Evolutionary conservation across 2,113 vertebrate genomes (phyloP).

Genomic region (Anseranas semipalmata): DNA sequence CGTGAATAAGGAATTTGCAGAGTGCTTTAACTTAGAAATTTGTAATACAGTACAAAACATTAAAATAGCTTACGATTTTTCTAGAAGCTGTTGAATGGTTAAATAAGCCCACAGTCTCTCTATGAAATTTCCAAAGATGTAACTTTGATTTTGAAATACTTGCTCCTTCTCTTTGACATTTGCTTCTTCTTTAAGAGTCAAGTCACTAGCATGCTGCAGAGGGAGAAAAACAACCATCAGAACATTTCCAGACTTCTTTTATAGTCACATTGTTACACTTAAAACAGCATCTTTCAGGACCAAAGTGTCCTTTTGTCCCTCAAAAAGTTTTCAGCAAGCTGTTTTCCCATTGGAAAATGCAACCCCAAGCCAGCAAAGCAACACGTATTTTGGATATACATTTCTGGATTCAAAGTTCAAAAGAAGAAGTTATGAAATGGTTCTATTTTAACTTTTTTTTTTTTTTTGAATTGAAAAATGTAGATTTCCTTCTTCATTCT

Average conservation of each 20-base stretch:
- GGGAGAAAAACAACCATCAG: neutral
- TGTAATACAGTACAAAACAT: neutral
- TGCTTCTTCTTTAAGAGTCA: constrained; percentile 73
- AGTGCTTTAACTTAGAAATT: neutral
- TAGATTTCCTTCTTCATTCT: neutral
- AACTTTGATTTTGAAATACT: constrained; percentile 62
- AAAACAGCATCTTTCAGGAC: neutral
- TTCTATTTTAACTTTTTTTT: neutral
- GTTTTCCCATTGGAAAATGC: neutral
- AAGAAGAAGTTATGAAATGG: neutral
- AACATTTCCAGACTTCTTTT: neutral
- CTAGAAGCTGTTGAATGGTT: constrained; percentile 90
- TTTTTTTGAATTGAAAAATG: neutral
- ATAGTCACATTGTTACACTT: neutral
- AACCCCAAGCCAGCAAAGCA: neutral
- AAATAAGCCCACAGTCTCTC: constrained; percentile 93
- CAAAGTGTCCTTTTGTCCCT: neutral
- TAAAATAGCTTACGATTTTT: constrained; percentile 79
- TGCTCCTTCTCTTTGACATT: constrained; percentile 64
- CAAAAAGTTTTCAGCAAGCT: neutral
- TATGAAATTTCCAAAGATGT: constrained; percentile 79
- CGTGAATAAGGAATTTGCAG: neutral
- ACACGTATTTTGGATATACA: neutral
- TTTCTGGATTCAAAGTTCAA: neutral
- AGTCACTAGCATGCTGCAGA: constrained; percentile 52